phyloP scores from a whole-genome alignment of 2,797 vertebrate species.

The Clarias platycephalus region DNA sequence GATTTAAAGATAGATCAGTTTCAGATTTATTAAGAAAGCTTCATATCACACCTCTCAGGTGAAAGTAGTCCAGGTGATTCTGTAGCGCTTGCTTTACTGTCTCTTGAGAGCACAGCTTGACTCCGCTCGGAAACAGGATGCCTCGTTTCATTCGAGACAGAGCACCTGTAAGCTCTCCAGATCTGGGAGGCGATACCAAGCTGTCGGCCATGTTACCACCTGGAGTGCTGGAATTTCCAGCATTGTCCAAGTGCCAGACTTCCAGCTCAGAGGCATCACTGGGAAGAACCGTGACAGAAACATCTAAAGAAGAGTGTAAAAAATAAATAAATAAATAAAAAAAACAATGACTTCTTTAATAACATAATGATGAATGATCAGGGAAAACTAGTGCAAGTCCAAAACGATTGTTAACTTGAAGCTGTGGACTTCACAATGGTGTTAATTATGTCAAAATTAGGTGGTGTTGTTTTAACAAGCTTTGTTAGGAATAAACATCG shows the following conservation, averaged over 20 bases:
- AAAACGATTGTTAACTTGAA: background rate
- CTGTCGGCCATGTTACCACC: background rate
- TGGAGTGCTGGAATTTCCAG: slow-evolving; percentile 8
- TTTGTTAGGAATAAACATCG: background rate
- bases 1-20: background rate
- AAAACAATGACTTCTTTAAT: background rate
- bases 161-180: slow-evolving; percentile 50
- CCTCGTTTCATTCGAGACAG: slow-evolving; percentile 76
- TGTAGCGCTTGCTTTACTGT: slow-evolving; percentile 79
- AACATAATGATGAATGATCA: background rate
- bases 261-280: slow-evolving; percentile 39
- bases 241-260: background rate
- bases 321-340: too few species aligned
- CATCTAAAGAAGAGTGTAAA: slow-evolving; percentile 50
- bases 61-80: slow-evolving; percentile 87
- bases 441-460: slow-evolving; percentile 4
- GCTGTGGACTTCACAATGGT: background rate
- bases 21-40: background rate
- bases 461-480: background rate
- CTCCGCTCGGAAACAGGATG: slow-evolving; percentile 83
- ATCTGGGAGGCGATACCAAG: slow-evolving; percentile 28
- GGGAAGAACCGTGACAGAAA: slow-evolving; percentile 9
- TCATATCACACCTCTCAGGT: slow-evolving; percentile 82
- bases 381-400: background rate
- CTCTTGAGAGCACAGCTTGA: slow-evolving; percentile 88